Percentiles rank a stretch among this genome's conserved stretches.
These are phyloP conservation scores for Phalacrocorax aristotelis DNA, from an alignment of 2,113 vertebrate genomes.

Conservation along the genomic window DNA sequence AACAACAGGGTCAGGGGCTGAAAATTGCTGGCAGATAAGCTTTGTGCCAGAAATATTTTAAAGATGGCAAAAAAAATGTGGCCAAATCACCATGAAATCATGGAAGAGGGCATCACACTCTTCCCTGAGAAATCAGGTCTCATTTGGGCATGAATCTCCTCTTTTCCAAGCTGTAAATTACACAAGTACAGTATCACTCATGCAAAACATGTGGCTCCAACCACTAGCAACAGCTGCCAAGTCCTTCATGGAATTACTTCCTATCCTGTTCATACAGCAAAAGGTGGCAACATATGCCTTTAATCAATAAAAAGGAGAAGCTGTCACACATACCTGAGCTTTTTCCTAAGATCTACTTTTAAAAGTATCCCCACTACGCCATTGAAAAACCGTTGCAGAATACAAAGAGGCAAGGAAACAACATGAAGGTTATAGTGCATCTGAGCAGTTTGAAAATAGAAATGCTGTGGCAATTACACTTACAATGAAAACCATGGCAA, in stretches of 20 bases:
- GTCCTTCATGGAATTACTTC: not conserved
- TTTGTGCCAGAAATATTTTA: slow-evolving; percentile 29
- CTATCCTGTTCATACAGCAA: not conserved
- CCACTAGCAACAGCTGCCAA: not conserved
- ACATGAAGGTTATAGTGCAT: not conserved
- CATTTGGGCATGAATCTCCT: not conserved
- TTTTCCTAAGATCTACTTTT: not conserved
- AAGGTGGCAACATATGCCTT: not conserved
- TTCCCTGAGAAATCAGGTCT: slow-evolving; percentile 12
- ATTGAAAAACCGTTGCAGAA: not conserved
- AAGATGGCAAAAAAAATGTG: slow-evolving; percentile 1
- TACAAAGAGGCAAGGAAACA: not conserved
- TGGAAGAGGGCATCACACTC: not conserved
- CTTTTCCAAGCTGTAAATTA: not conserved
- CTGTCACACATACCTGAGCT: not conserved
- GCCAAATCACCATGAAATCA: not conserved
- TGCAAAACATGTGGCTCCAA: not conserved
- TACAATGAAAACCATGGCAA: slow-evolving; percentile 1
- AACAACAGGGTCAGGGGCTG: slow-evolving; percentile 10
- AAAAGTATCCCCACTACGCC: not conserved
- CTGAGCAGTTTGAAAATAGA: not conserved
- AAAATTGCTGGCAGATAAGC: slow-evolving; percentile 38
- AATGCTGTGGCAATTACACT: not conserved
- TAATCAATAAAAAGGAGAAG: not conserved
- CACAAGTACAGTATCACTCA: not conserved